Evolutionary conservation across 2,797 vertebrate species (phyloP).

Genomic region (Coregonus sp.): DNA sequence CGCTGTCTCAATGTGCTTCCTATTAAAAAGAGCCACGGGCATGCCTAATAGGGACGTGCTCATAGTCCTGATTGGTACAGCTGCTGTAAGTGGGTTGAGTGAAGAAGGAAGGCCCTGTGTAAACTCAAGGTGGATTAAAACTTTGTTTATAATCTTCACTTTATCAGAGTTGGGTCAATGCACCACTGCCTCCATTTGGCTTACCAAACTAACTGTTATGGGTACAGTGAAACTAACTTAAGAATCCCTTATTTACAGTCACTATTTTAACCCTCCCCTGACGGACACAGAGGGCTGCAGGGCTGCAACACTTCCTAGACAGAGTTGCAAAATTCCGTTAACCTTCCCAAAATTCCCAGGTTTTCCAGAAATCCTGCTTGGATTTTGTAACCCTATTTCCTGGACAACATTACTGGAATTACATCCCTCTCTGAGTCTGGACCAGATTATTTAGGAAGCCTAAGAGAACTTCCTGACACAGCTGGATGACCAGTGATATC

Average conservation of each 20-base stretch:
- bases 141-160: not conserved
- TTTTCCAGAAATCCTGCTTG: not conserved
- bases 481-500: not conserved
- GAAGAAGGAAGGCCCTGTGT: not conserved
- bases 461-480: not conserved
- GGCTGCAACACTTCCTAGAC: not conserved
- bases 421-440: constrained; percentile 31
- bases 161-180: not conserved
- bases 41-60: constrained; percentile 43
- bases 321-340: not conserved
- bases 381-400: not conserved
- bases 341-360: not conserved
- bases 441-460: not conserved
- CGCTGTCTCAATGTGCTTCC: constrained; percentile 32
- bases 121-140: constrained; percentile 14
- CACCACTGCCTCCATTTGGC: not conserved
- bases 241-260: constrained; percentile 23
- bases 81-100: constrained; percentile 14
- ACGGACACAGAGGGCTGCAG: not conserved
- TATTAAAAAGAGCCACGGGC: constrained; percentile 58
- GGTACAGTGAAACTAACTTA: constrained; percentile 12
- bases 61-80: constrained; percentile 19
- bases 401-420: constrained; percentile 23
- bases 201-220: not conserved
- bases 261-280: constrained; percentile 14